These are phyloP conservation scores for Zhengitettix transpicula DNA, from an alignment of 2,888 invertebrate genomes.

Conservation along the genomic window DNA sequence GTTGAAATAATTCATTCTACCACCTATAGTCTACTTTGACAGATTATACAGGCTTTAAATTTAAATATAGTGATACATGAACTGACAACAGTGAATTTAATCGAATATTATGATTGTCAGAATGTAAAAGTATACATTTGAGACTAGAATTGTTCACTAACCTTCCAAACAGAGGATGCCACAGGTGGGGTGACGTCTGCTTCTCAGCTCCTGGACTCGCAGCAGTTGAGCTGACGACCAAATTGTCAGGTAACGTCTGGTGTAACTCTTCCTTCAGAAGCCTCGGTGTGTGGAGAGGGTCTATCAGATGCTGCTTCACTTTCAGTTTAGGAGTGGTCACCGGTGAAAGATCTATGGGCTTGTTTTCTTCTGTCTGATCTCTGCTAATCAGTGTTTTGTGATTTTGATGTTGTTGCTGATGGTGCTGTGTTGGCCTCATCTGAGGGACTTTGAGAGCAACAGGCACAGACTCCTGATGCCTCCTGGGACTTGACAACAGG, in stretches of 20 bases:
- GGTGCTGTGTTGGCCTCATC: neutral
- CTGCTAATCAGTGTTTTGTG: too few relatives aligned
- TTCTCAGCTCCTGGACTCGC: constrained; percentile 21
- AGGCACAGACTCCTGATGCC: neutral
- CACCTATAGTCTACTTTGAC: too few relatives aligned
- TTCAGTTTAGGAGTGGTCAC: constrained; percentile 25
- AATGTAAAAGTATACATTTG: too few relatives aligned
- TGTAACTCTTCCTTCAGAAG: constrained; percentile 29
- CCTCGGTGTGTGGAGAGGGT: constrained; percentile 23
- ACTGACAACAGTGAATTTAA: too few relatives aligned
- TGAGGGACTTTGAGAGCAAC: neutral
- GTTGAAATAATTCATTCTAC: too few relatives aligned
- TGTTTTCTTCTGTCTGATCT: too few relatives aligned
- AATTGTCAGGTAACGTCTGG: neutral
- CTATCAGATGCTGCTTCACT: constrained; percentile 29
- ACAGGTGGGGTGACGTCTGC: constrained; percentile 30
- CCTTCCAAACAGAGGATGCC: constrained; percentile 80
- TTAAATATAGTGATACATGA: too few relatives aligned
- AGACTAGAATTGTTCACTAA: too few relatives aligned
- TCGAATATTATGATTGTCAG: too few relatives aligned
- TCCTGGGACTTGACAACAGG: constrained; percentile 23
- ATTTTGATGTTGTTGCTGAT: constrained; percentile 11
- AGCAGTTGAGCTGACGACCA: neutral
- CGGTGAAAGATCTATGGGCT: constrained; percentile 26
- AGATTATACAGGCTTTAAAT: too few relatives aligned